phyloP scores from a whole-genome alignment of 1,140 invertebrate genomes.

The Oscheius sp. region DNA sequence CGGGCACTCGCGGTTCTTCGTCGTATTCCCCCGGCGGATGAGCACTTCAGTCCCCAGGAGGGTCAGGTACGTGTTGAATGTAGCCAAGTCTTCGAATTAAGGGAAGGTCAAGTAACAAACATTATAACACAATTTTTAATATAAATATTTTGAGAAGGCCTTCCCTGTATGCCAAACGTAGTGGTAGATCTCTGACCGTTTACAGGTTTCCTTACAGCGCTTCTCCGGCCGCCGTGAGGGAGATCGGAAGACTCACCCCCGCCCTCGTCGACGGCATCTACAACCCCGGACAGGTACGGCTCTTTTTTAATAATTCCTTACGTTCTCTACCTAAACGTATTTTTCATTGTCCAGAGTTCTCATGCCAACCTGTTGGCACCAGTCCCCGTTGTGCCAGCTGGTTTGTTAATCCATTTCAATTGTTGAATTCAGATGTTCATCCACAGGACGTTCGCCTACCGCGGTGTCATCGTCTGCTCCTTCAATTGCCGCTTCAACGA shows the following conservation, averaged over 20 bases:
- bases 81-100: too few relatives aligned
- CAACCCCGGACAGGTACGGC: not conserved
- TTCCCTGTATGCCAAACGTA: too few relatives aligned
- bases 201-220: slow-evolving; percentile 1
- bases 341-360: too few relatives aligned
- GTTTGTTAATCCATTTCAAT: not conserved
- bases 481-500: slow-evolving; percentile 41
- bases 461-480: slow-evolving; percentile 52
- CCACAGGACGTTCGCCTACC: slow-evolving; percentile 54
- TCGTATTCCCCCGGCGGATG: not conserved
- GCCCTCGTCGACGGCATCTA: not conserved
- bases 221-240: not conserved
- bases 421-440: slow-evolving; percentile 43
- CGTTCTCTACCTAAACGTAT: too few relatives aligned
- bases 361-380: too few relatives aligned
- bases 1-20: not conserved
- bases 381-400: too few relatives aligned
- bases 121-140: not conserved
- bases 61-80: slow-evolving; percentile 35
- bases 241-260: not conserved
- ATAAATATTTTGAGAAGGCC: too few relatives aligned
- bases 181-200: too few relatives aligned
- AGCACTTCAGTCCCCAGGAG: slow-evolving; percentile 19
- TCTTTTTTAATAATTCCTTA: too few relatives aligned
- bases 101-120: not conserved